These are phyloP conservation scores for Pseudochirops cupreus DNA, from an alignment of 2,797 vertebrate species.

Conservation along the genomic window DNA sequence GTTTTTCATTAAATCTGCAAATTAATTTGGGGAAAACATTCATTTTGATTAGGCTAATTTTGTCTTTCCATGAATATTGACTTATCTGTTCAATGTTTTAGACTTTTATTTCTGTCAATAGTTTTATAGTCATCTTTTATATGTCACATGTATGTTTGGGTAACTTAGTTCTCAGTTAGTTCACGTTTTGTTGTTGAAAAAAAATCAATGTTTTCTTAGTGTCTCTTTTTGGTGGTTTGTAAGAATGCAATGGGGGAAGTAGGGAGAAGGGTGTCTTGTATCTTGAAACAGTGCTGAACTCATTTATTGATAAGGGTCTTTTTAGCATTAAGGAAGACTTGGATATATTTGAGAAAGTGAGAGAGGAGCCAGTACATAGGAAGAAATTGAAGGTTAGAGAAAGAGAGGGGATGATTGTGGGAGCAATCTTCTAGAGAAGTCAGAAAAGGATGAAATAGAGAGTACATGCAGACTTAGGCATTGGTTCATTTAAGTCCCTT, in stretches of 20 bases:
- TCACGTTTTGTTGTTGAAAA: not conserved
- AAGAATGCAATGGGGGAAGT: not conserved
- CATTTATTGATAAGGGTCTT: not conserved
- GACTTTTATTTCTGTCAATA: not conserved
- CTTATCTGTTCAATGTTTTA: not conserved
- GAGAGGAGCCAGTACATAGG: not conserved
- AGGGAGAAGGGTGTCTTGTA: not conserved
- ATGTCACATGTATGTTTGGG: not conserved
- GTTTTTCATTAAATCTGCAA: not conserved
- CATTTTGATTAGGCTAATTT: not conserved
- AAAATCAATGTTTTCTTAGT: not conserved
- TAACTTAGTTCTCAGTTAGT: not conserved
- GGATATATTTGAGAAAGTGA: not conserved
- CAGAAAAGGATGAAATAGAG: not conserved
- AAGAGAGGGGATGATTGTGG: not conserved
- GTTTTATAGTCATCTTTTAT: not conserved
- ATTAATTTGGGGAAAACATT: not conserved
- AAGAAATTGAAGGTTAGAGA: not conserved
- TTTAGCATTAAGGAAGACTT: not conserved
- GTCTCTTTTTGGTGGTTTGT: not conserved
- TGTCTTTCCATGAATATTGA: not conserved
- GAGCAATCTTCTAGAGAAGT: not conserved
- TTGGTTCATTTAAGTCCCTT: not conserved
- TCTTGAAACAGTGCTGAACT: not conserved
- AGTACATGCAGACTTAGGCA: not conserved